Conservation (phyloP, 2,113 vertebrate genomes). For the Zosterops borbonicus region DNA sequence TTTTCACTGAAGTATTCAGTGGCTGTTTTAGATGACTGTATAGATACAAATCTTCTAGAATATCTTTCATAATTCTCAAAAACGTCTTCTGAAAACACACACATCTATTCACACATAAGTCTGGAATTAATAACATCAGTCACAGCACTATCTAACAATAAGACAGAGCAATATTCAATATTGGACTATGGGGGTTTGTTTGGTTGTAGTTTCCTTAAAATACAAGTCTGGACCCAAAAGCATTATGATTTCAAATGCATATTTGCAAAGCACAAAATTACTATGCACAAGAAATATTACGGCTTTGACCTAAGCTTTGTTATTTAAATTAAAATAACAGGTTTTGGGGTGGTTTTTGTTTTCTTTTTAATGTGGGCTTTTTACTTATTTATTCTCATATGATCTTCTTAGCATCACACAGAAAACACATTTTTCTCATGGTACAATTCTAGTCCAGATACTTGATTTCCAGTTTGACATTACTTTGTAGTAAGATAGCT, state of each 20-base stretch:
- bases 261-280: not conserved
- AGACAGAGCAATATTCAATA: not conserved
- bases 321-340: not conserved
- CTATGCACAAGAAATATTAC: not conserved
- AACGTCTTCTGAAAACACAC: not conserved
- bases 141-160: not conserved
- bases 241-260: not conserved
- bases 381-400: not conserved
- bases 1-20: not conserved
- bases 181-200: not conserved
- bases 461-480: not conserved
- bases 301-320: not conserved
- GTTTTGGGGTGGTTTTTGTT: no score
- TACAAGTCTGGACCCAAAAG: not conserved
- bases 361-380: not conserved
- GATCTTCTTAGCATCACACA: not conserved
- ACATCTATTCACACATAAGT: not conserved
- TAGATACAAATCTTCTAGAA: fast-evolving
- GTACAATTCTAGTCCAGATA: not conserved
- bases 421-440: not conserved
- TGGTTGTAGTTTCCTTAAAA: not conserved
- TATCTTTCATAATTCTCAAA: not conserved
- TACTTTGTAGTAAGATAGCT: not conserved
- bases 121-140: not conserved
- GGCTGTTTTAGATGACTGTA: not conserved